A percentile compares a stretch with the other conserved stretches of the same genome.
These are phyloP conservation scores for Holothuria glaberrima DNA, from an alignment of 35 echinoderm and acorn worm species.

Conservation along the genomic window DNA sequence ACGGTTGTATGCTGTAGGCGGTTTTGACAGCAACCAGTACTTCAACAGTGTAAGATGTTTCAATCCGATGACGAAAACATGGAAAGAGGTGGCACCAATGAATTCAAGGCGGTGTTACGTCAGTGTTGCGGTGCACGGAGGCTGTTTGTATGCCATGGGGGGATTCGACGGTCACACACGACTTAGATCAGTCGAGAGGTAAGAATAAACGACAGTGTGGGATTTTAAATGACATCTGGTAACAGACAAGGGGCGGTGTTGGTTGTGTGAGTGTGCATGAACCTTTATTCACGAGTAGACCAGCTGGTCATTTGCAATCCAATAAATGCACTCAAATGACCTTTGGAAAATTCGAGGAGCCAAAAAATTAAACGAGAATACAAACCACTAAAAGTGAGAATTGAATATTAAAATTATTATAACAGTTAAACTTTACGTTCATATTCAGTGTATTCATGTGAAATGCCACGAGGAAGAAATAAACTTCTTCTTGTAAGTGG, in stretches of 20 bases:
- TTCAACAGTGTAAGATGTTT: conserved; percentile 98
- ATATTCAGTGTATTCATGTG: no score
- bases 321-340: no score
- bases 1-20: conserved; percentile 83
- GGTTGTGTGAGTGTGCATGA: no score
- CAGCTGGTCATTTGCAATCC: no score
- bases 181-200: conserved; percentile 87
- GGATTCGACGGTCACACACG: conserved; percentile 97
- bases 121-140: conserved; percentile 78
- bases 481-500: no score
- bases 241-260: neutral
- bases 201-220: neutral
- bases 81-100: conserved; percentile 93
- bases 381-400: no score
- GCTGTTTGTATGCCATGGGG: conserved; percentile 91
- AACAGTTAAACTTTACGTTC: no score
- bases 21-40: conserved; percentile 98
- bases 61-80: conserved; percentile 78
- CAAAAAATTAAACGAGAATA: no score
- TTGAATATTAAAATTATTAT: no score
- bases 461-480: no score
- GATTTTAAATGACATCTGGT: neutral
- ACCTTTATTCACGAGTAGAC: no score
- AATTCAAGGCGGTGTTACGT: conserved; percentile 96
- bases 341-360: no score